Conservation (phyloP, 2,888 invertebrate species). For the Mimachlamys varia region DNA sequence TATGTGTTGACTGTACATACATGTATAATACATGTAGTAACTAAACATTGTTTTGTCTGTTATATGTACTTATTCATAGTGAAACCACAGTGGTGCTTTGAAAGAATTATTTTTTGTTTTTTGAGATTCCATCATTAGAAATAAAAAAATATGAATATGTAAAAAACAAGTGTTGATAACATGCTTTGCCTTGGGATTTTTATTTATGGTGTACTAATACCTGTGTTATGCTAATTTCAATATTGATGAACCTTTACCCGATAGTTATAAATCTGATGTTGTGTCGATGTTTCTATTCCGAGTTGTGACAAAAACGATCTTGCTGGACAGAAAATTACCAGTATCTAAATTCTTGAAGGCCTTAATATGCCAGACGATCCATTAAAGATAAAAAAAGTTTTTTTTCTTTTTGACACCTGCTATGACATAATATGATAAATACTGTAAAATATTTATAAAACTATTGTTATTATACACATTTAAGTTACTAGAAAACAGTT, state of each 20-base stretch:
- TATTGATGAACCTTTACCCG: background rate
- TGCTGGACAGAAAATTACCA: background rate
- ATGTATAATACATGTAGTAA: too few relatives aligned
- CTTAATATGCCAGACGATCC: background rate
- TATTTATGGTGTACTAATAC: too few relatives aligned
- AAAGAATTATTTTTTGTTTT: slow-evolving; percentile 11
- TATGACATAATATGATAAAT: too few relatives aligned
- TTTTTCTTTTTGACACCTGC: background rate
- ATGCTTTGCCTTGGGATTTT: background rate
- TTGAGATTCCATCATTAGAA: slow-evolving; percentile 9
- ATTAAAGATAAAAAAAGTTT: background rate
- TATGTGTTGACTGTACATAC: too few relatives aligned
- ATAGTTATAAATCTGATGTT: background rate
- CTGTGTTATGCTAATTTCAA: background rate
- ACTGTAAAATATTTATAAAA: too few relatives aligned
- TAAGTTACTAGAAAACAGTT: too few relatives aligned
- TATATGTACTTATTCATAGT: background rate
- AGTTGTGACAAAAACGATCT: background rate
- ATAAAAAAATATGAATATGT: background rate
- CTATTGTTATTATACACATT: too few relatives aligned
- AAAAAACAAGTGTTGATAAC: background rate
- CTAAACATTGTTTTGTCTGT: too few relatives aligned
- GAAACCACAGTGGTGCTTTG: background rate
- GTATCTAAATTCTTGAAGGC: background rate
- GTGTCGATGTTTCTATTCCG: background rate